Evolutionary conservation across 2,113 vertebrate genomes (phyloP).

Genomic region (Neogale vison): DNA sequence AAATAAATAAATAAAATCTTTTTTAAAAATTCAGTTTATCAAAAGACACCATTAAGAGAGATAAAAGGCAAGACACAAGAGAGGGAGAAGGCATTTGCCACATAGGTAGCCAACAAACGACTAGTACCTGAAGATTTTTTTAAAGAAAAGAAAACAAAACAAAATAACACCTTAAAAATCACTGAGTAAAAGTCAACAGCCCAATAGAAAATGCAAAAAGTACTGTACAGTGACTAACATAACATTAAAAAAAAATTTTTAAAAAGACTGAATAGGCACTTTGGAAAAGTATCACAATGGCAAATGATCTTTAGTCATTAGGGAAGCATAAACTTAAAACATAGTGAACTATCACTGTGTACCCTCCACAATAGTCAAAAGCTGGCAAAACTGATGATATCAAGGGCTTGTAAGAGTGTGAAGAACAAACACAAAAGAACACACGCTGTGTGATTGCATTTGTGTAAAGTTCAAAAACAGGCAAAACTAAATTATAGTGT

Average conservation of each 20-base stretch:
- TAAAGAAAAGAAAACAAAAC: not conserved
- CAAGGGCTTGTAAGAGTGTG: conserved; percentile 17
- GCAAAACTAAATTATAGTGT: not conserved
- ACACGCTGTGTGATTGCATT: not conserved
- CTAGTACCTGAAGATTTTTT: not conserved
- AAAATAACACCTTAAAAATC: not conserved
- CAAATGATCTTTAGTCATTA: not conserved
- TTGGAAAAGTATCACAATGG: not conserved
- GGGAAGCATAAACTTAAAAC: not conserved
- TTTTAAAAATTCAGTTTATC: not conserved
- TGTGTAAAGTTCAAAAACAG: not conserved
- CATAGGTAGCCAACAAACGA: not conserved
- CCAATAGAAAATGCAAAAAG: not conserved
- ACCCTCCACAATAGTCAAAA: not conserved
- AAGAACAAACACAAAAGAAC: conserved; percentile 16
- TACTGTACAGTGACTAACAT: too few species aligned
- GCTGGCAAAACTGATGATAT: not conserved
- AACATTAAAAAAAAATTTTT: not conserved
- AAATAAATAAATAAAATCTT: too few species aligned
- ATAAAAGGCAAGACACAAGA: not conserved
- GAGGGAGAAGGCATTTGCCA: not conserved
- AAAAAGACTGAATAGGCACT: not conserved
- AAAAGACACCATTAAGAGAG: not conserved
- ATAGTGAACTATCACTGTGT: not conserved
- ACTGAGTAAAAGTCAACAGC: not conserved